Conservation (phyloP, 2,113 vertebrate genomes). For the Cyrtonyx montezumae region DNA sequence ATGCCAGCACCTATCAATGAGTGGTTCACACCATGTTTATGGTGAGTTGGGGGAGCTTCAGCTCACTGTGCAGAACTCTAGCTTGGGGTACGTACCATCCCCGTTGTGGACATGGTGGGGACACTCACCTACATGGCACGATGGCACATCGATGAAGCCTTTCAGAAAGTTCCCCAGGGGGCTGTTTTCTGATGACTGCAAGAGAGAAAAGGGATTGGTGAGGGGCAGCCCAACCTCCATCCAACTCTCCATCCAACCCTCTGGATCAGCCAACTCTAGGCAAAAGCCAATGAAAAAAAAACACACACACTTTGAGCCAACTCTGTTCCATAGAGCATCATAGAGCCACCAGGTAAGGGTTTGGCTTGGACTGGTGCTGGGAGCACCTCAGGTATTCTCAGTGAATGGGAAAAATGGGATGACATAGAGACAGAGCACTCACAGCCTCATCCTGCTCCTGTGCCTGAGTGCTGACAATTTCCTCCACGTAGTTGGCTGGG, state of each 20-base stretch:
- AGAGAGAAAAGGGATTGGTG: background rate
- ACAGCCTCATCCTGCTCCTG: conserved; percentile 88
- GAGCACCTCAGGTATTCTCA: accelerated
- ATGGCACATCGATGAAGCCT: conserved; percentile 93
- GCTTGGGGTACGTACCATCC: accelerated
- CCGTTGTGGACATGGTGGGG: accelerated
- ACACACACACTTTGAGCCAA: background rate
- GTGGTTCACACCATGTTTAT: background rate
- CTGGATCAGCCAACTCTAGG: accelerated
- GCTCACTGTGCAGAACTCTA: background rate
- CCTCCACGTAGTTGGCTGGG: conserved; percentile 97
- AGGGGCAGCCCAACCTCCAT: background rate
- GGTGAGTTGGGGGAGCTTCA: background rate
- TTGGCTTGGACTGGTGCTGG: background rate
- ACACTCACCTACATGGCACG: conserved; percentile 95
- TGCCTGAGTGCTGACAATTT: conserved; percentile 85
- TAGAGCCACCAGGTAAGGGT: background rate
- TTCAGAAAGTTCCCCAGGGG: conserved; percentile 95
- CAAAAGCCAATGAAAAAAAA: background rate
- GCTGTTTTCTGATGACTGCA: conserved; percentile 92
- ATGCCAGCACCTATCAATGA: background rate
- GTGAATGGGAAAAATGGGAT: too few relatives aligned
- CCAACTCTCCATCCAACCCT: background rate
- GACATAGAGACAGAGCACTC: background rate
- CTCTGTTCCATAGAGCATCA: background rate